phyloP scores from a whole-genome alignment of 2,113 vertebrate species.

The Procapra przewalskii region DNA sequence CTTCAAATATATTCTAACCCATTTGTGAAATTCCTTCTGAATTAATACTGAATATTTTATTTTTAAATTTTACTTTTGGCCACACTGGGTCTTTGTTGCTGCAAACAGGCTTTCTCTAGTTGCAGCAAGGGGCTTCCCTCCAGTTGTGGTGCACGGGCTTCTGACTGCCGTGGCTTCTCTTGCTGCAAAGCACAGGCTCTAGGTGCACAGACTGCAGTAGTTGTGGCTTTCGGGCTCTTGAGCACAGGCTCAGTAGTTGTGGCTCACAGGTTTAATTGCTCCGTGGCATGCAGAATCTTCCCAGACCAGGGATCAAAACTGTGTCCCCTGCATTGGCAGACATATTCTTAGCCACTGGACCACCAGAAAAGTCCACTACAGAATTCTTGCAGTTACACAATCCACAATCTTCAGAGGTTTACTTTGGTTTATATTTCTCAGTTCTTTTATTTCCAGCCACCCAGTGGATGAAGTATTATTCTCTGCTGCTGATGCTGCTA shows the following conservation, averaged over 20 bases:
- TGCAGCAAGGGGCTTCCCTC: not conserved
- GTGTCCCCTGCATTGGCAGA: not conserved
- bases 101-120: not conserved
- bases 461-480: not conserved
- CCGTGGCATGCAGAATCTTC: not conserved
- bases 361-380: not conserved
- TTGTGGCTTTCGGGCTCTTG: not conserved
- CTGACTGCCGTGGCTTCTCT: not conserved
- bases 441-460: not conserved
- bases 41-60: not conserved
- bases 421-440: constrained; percentile 22
- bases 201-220: not conserved
- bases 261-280: not conserved
- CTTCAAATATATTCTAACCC: not conserved
- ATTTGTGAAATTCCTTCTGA: constrained; percentile 18
- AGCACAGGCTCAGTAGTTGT: not conserved
- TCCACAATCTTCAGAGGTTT: not conserved
- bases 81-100: not conserved
- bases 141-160: not conserved
- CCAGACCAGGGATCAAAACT: not conserved
- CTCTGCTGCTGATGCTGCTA: not conserved
- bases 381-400: not conserved
- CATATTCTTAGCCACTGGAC: not conserved
- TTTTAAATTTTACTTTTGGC: not conserved
- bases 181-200: not conserved